These are phyloP conservation scores for Abrostola triplasia DNA, from an alignment of 2,888 invertebrate species.

Conservation along the genomic window DNA sequence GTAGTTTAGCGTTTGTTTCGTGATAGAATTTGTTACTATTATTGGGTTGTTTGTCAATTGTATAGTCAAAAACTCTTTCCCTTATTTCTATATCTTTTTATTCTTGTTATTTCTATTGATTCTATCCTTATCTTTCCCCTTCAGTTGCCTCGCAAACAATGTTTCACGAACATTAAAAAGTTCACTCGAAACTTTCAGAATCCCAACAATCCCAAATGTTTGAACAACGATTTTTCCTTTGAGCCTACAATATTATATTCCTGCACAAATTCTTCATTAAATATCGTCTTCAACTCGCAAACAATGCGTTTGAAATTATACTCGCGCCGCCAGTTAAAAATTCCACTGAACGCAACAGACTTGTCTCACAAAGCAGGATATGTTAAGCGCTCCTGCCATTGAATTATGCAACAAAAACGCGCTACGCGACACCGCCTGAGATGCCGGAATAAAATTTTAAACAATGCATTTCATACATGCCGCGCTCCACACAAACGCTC, in stretches of 20 bases:
- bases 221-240: slow-evolving; percentile 32
- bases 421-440: slow-evolving; percentile 61
- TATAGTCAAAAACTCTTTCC: too few relatives aligned
- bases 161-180: neutral
- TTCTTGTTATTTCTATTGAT: too few relatives aligned
- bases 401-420: slow-evolving; percentile 74
- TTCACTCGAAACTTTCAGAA: slow-evolving; percentile 9
- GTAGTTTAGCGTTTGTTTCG: slow-evolving; percentile 17
- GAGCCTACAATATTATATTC: slow-evolving; percentile 25
- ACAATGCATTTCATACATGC: slow-evolving; percentile 66
- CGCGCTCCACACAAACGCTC: slow-evolving; percentile 38
- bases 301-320: slow-evolving; percentile 53
- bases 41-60: neutral
- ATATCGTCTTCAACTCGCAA: slow-evolving; percentile 46
- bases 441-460: slow-evolving; percentile 69
- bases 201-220: slow-evolving; percentile 10
- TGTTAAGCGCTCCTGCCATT: slow-evolving; percentile 70
- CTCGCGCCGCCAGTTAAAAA: slow-evolving; percentile 60
- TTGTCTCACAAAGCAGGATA: slow-evolving; percentile 65
- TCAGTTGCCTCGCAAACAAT: neutral
- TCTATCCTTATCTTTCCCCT: too few relatives aligned
- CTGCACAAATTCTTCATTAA: slow-evolving; percentile 50
- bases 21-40: slow-evolving; percentile 14
- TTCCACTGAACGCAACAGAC: slow-evolving; percentile 57
- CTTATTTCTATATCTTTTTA: too few relatives aligned